Evolutionary conservation across 1,140 invertebrate species (phyloP), one percentile per base, ranked within the genome.

Genomic region (Papilio polytes): DNA sequence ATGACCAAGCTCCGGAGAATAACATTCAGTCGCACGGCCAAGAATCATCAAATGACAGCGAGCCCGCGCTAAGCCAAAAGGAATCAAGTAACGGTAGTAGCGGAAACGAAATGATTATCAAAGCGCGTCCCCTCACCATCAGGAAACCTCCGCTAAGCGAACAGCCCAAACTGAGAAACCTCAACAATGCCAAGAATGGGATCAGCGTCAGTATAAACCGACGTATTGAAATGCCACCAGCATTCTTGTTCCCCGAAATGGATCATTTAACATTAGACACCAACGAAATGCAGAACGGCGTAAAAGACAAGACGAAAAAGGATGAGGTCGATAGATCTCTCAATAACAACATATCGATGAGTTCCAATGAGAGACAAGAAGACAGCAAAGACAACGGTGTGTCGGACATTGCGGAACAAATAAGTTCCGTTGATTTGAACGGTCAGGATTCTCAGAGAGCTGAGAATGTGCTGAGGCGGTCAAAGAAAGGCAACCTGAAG

Each of bases 221-320:
- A 77, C 95, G 97, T 66, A 98, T 97, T 85, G 98, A 98, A 93
- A 97, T 98, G 97, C 97, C 97, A 48, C 97, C 97, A 20, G 96
- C 97, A 22, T 98, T 97, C 90, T 94, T 98, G 56, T 98, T 98
- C 91, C 97, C 97, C 26, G 97, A 98, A 93, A 97, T 96, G 86
- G 97, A 97, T 86, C 90, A 92, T 77, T 85, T 92, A 74, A 89
- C 85, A 15, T 81, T 89, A 8, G 92, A 95, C 82, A 81, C 86
- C 53, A 89, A 84, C 56, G 90, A 92, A 78, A 86, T 88, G 77
- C 86, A 90, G 72, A 92, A 92, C 80, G 92, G 89, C 80, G 85
- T 90, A 84, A 92, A 91, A 80, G 90, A 94, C 8, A 91, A 92
- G 84, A 82, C 82, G 80, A 90, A 92, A 83, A 94, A 94, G 63